phyloP scores from a whole-genome alignment of 2,797 vertebrate genomes.

The Onychomys leucogaster region DNA sequence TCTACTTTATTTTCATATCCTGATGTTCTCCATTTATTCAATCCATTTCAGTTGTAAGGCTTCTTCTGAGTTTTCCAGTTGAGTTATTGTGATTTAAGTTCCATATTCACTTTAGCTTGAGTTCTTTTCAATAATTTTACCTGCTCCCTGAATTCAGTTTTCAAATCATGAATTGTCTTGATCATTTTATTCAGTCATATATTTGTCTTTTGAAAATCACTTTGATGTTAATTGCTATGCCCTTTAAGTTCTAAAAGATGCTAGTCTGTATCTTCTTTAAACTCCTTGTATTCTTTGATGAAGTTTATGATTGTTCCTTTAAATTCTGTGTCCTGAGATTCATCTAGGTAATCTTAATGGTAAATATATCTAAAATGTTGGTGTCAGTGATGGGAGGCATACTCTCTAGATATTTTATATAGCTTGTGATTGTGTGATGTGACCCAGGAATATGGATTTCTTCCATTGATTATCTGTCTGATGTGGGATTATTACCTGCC shows the following conservation, averaged over 20 bases:
- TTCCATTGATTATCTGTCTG: neutral
- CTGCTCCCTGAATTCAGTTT: neutral
- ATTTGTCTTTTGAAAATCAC: neutral
- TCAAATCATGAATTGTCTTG: neutral
- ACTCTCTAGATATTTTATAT: neutral
- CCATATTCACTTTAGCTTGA: neutral
- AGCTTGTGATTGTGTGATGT: neutral
- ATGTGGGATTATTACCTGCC: neutral
- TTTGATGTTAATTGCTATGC: neutral
- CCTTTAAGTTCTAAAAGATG: neutral
- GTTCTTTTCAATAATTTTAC: neutral
- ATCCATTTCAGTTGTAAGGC: neutral
- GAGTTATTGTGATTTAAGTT: neutral
- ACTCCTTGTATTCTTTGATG: neutral
- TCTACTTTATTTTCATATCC: neutral
- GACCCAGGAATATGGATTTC: neutral
- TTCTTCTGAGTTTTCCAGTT: neutral
- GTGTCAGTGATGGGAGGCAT: neutral
- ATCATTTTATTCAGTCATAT: neutral
- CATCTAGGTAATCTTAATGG: neutral
- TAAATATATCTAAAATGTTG: neutral
- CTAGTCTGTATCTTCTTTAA: neutral
- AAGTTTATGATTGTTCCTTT: neutral
- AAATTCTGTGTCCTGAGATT: neutral
- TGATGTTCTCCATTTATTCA: neutral